Evolutionary conservation across 92 coral and sea anemone species (phyloP), one percentile per base, ranked within the genome.

Genomic region (Zoanthus solanderi): DNA sequence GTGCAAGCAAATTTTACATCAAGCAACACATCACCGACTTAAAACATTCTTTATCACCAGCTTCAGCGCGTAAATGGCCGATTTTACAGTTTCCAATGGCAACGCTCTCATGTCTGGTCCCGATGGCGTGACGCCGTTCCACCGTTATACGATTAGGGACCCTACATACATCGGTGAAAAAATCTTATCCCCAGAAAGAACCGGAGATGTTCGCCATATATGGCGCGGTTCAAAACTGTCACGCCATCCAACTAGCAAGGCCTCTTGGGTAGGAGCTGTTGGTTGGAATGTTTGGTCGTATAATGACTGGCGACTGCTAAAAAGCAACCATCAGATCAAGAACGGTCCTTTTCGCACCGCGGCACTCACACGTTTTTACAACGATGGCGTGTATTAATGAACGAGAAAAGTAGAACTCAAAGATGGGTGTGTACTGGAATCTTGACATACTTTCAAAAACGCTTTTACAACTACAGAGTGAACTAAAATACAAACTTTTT

Each of bases 201-300:
- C 95, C 37, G 89, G 88, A 17, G 92, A 93, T 84, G 87, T 83
- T 81, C 45, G 18, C 73, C 74, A 91, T 69, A 31, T 91, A 57
- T 83, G 87, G 88, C 93, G 98, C 17, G 88, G 84, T 9, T 82
- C 91, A 53, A 76, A 84, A 30, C 75, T 88, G 78, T 86, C 79
- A 9, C 85, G 90, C 2, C 90, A 86, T 28, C 90, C 87, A n/a
- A 83, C 94, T 29, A 83, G 84, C 61, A 92, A 92, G 78, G 84
- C 87, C 44, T 83, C 48, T 8, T 91, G 98, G 98, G 92, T 93
- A 69, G 98, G 98, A 13, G 88, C 90, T 54, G 75, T 91, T 29
- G 98, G 98, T 5, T 94, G 98, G 98, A 94, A 93, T 83, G 92
- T 88, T 42, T 93, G 98, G 94, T 93, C 98, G 15, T 92, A 94